Evolutionary conservation across 2,797 vertebrate genomes (phyloP).

Genomic region (Premnoplex brunnescens): DNA sequence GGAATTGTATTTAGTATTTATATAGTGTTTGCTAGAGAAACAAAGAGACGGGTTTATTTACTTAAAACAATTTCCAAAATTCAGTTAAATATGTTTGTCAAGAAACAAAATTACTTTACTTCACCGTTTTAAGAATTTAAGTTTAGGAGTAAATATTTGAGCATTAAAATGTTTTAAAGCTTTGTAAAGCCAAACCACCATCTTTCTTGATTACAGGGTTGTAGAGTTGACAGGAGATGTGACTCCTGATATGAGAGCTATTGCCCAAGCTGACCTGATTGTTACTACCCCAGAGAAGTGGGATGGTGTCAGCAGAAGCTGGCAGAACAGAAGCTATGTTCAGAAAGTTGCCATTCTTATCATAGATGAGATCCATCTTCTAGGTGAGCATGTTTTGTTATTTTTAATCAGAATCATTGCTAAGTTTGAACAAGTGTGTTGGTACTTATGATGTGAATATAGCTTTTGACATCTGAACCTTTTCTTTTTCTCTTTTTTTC

Average conservation of each 20-base stretch:
- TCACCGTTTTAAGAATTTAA: background rate
- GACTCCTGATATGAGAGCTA: constrained; percentile 94
- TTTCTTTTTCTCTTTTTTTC: constrained; percentile 12
- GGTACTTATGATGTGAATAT: background rate
- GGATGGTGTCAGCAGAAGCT: constrained; percentile 97
- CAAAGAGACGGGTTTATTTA: background rate
- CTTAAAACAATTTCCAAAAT: background rate
- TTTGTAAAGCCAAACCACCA: background rate
- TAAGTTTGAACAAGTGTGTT: background rate
- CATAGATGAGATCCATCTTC: constrained; percentile 97
- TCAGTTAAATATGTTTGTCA: background rate
- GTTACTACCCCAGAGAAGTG: constrained; percentile 99
- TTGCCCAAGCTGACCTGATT: constrained; percentile 93
- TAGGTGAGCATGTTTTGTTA: constrained; percentile 79
- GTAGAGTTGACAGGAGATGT: constrained; percentile 96
- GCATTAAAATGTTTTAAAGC: background rate
- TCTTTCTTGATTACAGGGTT: constrained; percentile 80
- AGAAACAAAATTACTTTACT: background rate
- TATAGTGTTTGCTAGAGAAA: background rate
- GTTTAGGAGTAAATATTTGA: background rate
- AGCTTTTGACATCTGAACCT: background rate
- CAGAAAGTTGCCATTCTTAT: constrained; percentile 97
- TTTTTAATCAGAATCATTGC: background rate
- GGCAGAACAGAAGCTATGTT: constrained; percentile 97
- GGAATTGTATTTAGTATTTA: background rate